Percentiles rank a stretch among this genome's conserved stretches.
Conservation (phyloP, 2,888 invertebrate species). For the Andrena marginata region DNA sequence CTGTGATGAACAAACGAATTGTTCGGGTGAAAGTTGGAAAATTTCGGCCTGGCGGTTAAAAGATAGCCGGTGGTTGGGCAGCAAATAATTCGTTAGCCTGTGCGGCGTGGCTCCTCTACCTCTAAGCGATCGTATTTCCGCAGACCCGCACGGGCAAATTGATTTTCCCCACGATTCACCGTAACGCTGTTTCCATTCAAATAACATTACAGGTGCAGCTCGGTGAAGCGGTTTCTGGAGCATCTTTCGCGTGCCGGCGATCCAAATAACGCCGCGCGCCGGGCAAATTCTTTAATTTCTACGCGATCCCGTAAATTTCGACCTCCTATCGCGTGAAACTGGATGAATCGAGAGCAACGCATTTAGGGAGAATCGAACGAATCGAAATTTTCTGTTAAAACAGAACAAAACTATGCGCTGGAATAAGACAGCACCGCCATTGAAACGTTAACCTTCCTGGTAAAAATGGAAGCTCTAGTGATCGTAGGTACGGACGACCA, state of each 20-base stretch:
- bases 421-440: not conserved
- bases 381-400: not conserved
- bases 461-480: not conserved
- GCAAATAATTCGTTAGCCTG: slow-evolving; percentile 20
- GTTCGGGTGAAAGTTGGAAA: not conserved
- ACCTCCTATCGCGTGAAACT: not conserved
- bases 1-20: not conserved
- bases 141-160: slow-evolving; percentile 20
- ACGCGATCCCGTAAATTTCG: slow-evolving; percentile 13
- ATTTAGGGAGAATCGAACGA: not conserved
- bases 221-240: not conserved
- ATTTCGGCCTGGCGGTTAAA: not conserved
- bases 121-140: slow-evolving; percentile 16
- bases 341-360: not conserved
- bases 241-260: not conserved
- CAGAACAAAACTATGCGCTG: not conserved
- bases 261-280: slow-evolving; percentile 4
- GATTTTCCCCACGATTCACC: slow-evolving; percentile 35
- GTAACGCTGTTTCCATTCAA: slow-evolving; percentile 35
- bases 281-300: slow-evolving; percentile 32
- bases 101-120: not conserved
- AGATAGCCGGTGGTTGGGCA: not conserved
- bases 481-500: too few species aligned
- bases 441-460: too few species aligned
- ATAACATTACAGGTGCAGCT: slow-evolving; percentile 19